These are phyloP conservation scores for Drosophila gunungcola DNA, from an alignment of 1,140 invertebrate species.

Conservation along the genomic window DNA sequence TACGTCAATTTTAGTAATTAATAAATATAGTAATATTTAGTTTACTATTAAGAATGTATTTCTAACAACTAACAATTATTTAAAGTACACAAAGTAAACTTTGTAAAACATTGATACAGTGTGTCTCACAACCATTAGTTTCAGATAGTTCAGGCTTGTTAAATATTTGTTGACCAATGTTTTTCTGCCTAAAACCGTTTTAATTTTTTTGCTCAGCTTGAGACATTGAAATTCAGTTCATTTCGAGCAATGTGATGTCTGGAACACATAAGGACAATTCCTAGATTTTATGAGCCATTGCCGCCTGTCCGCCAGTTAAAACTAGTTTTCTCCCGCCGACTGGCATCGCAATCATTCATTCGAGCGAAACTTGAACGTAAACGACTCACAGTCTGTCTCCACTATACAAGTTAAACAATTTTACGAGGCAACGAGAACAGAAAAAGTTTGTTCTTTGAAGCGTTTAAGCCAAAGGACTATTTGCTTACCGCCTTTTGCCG, in stretches of 20 bases:
- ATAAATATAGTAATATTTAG: too few species aligned
- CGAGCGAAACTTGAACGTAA: not conserved
- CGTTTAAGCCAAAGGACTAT: slow-evolving; percentile 66
- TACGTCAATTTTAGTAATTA: too few species aligned
- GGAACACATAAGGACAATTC: not conserved
- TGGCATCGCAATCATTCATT: slow-evolving; percentile 33
- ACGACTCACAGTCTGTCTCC: slow-evolving; percentile 3
- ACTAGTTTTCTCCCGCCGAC: slow-evolving; percentile 15
- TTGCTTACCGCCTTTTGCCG: slow-evolving; percentile 55
- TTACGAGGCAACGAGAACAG: slow-evolving; percentile 31
- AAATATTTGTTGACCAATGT: too few species aligned
- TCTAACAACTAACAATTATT: too few species aligned
- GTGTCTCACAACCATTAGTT: too few species aligned
- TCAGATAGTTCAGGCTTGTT: too few species aligned
- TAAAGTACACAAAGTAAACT: too few species aligned
- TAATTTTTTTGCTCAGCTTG: not conserved
- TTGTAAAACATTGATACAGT: too few species aligned
- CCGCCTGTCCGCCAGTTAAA: slow-evolving; percentile 29
- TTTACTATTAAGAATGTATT: too few species aligned
- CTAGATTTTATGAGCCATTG: slow-evolving; percentile 38
- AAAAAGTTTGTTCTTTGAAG: slow-evolving; percentile 59
- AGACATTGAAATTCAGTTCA: not conserved
- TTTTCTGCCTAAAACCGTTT: not conserved
- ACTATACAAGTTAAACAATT: slow-evolving; percentile 24
- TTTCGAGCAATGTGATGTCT: not conserved